Conservation (phyloP, 2,113 vertebrate species). For the Pica pica region DNA sequence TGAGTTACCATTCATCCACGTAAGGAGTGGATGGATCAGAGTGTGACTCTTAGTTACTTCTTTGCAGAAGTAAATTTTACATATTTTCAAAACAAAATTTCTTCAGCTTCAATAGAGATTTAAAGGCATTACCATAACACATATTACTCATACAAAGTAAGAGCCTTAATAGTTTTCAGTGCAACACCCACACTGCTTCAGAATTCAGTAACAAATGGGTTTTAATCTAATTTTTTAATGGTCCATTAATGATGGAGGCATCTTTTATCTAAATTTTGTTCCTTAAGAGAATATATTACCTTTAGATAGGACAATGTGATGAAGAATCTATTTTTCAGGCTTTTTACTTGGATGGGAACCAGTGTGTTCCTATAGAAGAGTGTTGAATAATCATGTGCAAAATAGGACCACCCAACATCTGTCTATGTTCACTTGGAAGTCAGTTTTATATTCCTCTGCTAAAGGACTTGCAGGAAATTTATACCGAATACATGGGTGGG, state of each 20-base stretch:
- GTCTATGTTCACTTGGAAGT: conserved; percentile 51
- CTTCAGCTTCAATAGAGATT: background rate
- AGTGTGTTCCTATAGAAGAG: background rate
- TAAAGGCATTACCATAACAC: background rate
- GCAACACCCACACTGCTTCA: background rate
- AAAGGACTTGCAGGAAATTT: conserved; percentile 47
- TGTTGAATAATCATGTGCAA: conserved; percentile 42
- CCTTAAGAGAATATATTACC: background rate
- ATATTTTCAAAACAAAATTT: background rate
- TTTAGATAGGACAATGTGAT: background rate
- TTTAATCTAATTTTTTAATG: background rate
- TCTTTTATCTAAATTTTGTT: background rate
- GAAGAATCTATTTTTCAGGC: background rate
- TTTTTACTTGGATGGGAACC: conserved; percentile 16
- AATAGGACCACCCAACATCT: conserved; percentile 64
- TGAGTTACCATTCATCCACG: background rate
- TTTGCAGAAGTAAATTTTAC: background rate
- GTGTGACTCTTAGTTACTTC: background rate
- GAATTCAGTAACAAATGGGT: background rate
- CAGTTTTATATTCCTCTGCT: conserved; percentile 40
- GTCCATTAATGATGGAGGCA: background rate
- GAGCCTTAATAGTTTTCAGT: background rate
- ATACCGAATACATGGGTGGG: conserved; percentile 53
- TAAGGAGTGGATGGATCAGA: background rate
- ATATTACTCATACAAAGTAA: background rate